Base-by-base conservation (phyloP, 2,113 vertebrate species). In the Formicarius rufipectus region DNA sequence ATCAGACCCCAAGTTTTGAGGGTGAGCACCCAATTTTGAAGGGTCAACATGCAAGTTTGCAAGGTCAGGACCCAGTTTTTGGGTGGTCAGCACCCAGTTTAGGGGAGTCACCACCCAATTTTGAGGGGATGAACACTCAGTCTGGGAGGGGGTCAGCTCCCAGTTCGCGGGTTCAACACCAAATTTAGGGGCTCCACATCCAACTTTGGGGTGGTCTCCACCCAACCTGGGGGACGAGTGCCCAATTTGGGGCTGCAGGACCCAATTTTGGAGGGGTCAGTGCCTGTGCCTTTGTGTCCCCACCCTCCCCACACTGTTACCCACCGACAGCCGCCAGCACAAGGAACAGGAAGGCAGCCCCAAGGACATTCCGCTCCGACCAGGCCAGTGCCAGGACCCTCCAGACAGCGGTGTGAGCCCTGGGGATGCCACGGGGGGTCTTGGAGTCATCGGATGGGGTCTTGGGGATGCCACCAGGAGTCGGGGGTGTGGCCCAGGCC, bases 271-370 rank as follows among this genome's bases (percentile, higher is more conserved):
- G 30, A 20, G 25, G 27, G 35, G 49, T 27, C 35, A 55, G 49
- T 0, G 0, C 20, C 49, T 17, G 25, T 22, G 35, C 18, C 21
- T 21, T 0, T 6, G 14, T 35, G 17, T 35, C n/a, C 33, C 23
- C 58, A 23, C 58, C 58, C n/a, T 22, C 56, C 23, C 9, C 9
- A 4, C 22, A 14, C 37, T 2, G 15, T 30, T 52, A 81, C 86
- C 10, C 37, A 89, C 86, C 76, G 7, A 7, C 1, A 8, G 53
- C 76, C 0, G 68, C 86, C 60, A 81, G 14, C 37, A 39, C 3
- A 7, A 81, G 77, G 52, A 27, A 74, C 44, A 59, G 0, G 6
- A 67, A 13, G 19, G 86, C 77, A 8, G 33, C 86, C 52, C 77
- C 77, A 1, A 81, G 27, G 37, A 81, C 12, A 0, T 74, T 74